Conservation (phyloP, 1,140 invertebrate species). For the Lepeophtheirus salmonis region DNA sequence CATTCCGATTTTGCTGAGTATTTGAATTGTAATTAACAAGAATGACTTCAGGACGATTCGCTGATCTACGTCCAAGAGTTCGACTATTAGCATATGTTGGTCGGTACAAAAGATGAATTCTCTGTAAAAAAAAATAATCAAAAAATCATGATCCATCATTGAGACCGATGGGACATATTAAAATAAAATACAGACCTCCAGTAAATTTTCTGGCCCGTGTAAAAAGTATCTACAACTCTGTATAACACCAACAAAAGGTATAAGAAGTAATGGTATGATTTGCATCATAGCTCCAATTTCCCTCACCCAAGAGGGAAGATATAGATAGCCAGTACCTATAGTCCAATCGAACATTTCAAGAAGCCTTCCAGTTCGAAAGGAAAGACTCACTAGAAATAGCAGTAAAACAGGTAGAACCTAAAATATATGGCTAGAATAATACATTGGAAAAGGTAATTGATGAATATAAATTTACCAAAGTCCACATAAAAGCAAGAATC, state of each 20-base stretch:
- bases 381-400: slow-evolving; percentile 50
- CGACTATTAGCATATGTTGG: slow-evolving; percentile 30
- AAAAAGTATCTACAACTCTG: slow-evolving; percentile 63
- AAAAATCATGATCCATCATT: too few species aligned
- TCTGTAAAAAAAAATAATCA: slow-evolving; percentile 34
- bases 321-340: slow-evolving; percentile 33
- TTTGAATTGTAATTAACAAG: slow-evolving; percentile 9
- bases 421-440: slow-evolving; percentile 31
- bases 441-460: too few species aligned
- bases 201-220: slow-evolving; percentile 57
- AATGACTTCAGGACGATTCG: slow-evolving; percentile 2
- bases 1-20: slow-evolving; percentile 16
- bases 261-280: slow-evolving; percentile 47
- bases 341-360: slow-evolving; percentile 50
- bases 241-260: slow-evolving; percentile 53
- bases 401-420: slow-evolving; percentile 22
- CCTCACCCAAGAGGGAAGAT: slow-evolving; percentile 47
- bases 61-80: slow-evolving; percentile 14
- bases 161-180: too few species aligned
- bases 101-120: slow-evolving; percentile 49
- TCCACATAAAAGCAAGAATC: slow-evolving; percentile 67
- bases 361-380: slow-evolving; percentile 52
- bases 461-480: slow-evolving; percentile 50
- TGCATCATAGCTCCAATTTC: slow-evolving; percentile 56
- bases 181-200: slow-evolving; percentile 62